Base-by-base conservation (phyloP, 2,113 vertebrate genomes). In the Rafetus swinhoei region DNA sequence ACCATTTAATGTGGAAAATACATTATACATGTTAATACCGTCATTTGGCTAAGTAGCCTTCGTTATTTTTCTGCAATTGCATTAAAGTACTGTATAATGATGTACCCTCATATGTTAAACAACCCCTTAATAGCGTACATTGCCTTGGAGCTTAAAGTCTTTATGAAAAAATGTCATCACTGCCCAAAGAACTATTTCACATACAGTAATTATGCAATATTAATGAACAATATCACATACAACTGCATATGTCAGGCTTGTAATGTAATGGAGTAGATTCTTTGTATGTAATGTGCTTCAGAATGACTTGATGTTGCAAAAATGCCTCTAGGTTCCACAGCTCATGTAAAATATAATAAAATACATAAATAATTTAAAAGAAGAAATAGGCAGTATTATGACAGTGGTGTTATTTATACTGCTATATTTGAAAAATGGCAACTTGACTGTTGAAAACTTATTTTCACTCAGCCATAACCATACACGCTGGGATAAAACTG, bases 331-430 rank as follows among this genome's bases (percentile, higher is more conserved):
- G 86, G 93, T 96, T 95, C 96, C 96, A 86, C 80, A 83, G 95
- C 86, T 96, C 97, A 91, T 97, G 96, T 96, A 96, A 97, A 97
- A 97, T 97, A 97, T 96, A 97, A 97, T 93, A 97, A 45, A 97
- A 94, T 88, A 92, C 93, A 84, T 98, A 95, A 98, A 98, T 98
- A 97, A 98, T 98, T 97, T 95, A 98, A 92, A 93, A 94, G 95
- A 95, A 91, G 96, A 98, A 98, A 98, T 96, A 97, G 97, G 97
- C 96, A 97, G 89, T 84, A 87, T 97, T 94, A 94, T 76, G 27
- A 93, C 76, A 89, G 83, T 54, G 1, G 50, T 95, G 79, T 53
- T 85, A 53, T 97, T 97, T 91, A 90, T 74, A 90, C 82, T 79
- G 74, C 92, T 50, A 84, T 93, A 83, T 93, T 96, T 95, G 92